Percentiles rank a stretch among this genome's conserved stretches.
These are phyloP conservation scores for Myoxocephalus aenaeus DNA, from an alignment of 2,797 vertebrate species.

Conservation along the genomic window DNA sequence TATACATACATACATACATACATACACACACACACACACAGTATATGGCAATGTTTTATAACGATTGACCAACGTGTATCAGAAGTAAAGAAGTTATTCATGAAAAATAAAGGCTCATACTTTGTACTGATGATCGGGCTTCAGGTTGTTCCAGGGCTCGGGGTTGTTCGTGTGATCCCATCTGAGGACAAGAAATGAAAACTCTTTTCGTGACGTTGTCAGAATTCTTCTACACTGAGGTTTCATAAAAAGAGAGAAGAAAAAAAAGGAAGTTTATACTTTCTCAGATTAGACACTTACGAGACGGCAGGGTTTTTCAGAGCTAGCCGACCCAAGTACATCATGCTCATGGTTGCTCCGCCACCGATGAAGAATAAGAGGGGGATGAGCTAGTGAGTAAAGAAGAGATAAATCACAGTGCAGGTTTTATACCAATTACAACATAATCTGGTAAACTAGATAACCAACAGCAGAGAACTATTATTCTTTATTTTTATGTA, in stretches of 20 bases:
- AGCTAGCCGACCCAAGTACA: conserved; percentile 88
- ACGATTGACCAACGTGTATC: neutral
- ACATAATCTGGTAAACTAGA: neutral
- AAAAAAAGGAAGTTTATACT: neutral
- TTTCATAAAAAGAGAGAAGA: neutral
- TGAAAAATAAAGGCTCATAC: conserved; percentile 71
- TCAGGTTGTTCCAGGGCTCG: conserved; percentile 94
- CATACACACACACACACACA: no score
- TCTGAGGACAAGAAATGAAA: conserved; percentile 73
- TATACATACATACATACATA: no score
- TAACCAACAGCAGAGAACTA: neutral
- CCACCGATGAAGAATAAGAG: conserved; percentile 93
- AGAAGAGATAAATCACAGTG: neutral
- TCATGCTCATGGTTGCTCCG: conserved; percentile 84
- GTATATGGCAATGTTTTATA: neutral
- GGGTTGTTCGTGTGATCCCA: conserved; percentile 97
- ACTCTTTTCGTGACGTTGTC: neutral
- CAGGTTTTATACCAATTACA: neutral
- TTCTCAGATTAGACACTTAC: conserved; percentile 78
- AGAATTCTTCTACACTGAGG: neutral
- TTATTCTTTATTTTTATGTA: neutral
- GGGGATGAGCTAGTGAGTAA: conserved; percentile 87
- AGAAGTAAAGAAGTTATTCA: neutral
- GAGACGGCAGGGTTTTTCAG: conserved; percentile 91
- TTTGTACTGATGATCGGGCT: conserved; percentile 92